Evolutionary conservation across 2,888 invertebrate genomes (phyloP).

Genomic region (Halocaridina rubra): DNA sequence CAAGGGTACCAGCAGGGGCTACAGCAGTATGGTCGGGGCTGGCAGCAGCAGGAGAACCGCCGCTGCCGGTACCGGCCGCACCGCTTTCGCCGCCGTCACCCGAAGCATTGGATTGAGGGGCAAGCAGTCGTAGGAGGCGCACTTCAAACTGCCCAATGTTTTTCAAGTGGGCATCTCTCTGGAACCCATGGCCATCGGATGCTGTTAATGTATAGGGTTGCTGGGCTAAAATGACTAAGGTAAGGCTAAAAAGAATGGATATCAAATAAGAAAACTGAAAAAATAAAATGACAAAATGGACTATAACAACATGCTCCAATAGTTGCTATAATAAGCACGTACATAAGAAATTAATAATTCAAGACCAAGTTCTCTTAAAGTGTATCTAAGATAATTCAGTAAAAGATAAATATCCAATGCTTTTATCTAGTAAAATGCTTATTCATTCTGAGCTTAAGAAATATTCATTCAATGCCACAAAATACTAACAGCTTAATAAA

Average conservation of each 20-base stretch:
- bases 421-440: too few relatives aligned
- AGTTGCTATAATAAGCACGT: too few relatives aligned
- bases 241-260: background rate
- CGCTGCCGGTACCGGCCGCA: slow-evolving; percentile 21
- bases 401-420: too few relatives aligned
- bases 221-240: slow-evolving; percentile 6
- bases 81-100: slow-evolving; percentile 9
- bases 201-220: slow-evolving; percentile 27
- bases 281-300: too few relatives aligned
- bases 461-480: too few relatives aligned
- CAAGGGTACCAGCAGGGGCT: slow-evolving; percentile 32
- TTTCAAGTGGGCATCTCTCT: slow-evolving; percentile 27
- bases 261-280: too few relatives aligned
- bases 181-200: slow-evolving; percentile 33
- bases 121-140: slow-evolving; percentile 48
- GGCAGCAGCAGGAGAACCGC: slow-evolving; percentile 19
- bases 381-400: too few relatives aligned
- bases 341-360: too few relatives aligned
- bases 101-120: slow-evolving; percentile 30
- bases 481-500: too few relatives aligned
- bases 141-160: slow-evolving; percentile 57
- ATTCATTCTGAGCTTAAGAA: too few relatives aligned
- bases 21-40: slow-evolving; percentile 17
- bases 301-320: too few relatives aligned
- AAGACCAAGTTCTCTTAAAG: too few relatives aligned